phyloP scores from a whole-genome alignment of 2,797 vertebrate species.

The Gila robusta region DNA sequence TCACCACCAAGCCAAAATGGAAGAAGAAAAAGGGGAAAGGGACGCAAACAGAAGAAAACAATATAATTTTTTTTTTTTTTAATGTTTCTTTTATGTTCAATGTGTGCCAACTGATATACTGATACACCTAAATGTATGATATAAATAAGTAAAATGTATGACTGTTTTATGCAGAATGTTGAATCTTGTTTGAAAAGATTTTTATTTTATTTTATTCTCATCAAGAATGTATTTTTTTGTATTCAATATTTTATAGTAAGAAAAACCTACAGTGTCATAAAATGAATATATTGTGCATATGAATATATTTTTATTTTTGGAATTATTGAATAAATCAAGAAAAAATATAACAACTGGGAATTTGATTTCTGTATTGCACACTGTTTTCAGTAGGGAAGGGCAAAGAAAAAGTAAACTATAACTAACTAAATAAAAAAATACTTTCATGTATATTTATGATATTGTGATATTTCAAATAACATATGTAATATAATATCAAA shows the following conservation, averaged over 20 bases:
- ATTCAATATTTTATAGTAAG: background rate
- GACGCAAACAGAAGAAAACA: background rate
- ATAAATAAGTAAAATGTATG: background rate
- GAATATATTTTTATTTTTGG: background rate
- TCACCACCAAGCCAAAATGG: background rate
- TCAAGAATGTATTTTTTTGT: conserved; percentile 19
- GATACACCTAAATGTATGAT: background rate
- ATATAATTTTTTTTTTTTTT: no score
- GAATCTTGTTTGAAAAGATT: background rate
- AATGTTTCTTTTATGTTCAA: background rate
- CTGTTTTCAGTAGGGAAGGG: background rate
- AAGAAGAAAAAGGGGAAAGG: background rate
- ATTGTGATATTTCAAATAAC: background rate
- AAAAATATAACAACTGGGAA: background rate
- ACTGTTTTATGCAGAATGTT: background rate
- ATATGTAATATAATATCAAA: background rate
- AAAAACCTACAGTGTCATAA: background rate
- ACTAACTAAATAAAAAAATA: background rate
- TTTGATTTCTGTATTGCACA: background rate
- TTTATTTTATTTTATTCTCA: background rate
- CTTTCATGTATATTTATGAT: background rate
- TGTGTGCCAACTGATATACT: background rate
- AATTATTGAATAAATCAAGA: background rate
- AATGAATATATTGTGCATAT: background rate
- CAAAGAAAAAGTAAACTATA: background rate